A percentile compares a stretch with the other conserved stretches of the same genome.
Evolutionary conservation across 2,113 vertebrate genomes (phyloP).

Genomic region (Alligator sinensis): DNA sequence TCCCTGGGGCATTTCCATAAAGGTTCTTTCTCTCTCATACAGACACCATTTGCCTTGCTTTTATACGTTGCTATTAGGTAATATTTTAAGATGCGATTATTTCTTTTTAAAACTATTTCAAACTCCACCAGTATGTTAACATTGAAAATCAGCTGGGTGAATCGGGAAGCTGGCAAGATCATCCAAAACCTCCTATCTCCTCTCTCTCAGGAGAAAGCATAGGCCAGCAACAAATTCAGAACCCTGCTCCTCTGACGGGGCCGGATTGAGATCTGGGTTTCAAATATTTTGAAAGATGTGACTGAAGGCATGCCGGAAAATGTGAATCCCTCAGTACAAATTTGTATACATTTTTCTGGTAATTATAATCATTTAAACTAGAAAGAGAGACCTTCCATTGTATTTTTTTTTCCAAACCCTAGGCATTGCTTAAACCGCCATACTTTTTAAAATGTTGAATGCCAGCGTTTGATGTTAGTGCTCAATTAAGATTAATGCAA

Average conservation of each 20-base stretch:
- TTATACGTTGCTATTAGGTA: not conserved
- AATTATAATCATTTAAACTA: no score
- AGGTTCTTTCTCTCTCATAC: not conserved
- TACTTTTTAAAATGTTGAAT: conserved; percentile 64
- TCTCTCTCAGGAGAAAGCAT: not conserved
- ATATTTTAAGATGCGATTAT: not conserved
- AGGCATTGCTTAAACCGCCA: conserved; percentile 39
- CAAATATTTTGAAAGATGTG: not conserved
- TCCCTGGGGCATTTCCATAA: not conserved
- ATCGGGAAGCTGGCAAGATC: not conserved
- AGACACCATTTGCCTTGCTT: not conserved
- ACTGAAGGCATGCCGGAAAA: not conserved
- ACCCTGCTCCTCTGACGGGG: rapidly evolving
- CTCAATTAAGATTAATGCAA: conserved; percentile 68
- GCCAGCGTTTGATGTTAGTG: conserved; percentile 70
- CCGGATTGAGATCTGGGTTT: not conserved
- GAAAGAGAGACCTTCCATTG: no score
- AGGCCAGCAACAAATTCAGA: rapidly evolving
- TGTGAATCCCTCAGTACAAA: not conserved
- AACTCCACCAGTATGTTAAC: not conserved
- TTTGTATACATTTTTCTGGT: not conserved
- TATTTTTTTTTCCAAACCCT: not conserved
- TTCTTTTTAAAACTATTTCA: conserved; percentile 1
- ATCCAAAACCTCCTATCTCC: not conserved
- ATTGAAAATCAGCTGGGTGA: not conserved